These are phyloP conservation scores for Colius striatus DNA, from an alignment of 2,113 vertebrate genomes.

Conservation along the genomic window DNA sequence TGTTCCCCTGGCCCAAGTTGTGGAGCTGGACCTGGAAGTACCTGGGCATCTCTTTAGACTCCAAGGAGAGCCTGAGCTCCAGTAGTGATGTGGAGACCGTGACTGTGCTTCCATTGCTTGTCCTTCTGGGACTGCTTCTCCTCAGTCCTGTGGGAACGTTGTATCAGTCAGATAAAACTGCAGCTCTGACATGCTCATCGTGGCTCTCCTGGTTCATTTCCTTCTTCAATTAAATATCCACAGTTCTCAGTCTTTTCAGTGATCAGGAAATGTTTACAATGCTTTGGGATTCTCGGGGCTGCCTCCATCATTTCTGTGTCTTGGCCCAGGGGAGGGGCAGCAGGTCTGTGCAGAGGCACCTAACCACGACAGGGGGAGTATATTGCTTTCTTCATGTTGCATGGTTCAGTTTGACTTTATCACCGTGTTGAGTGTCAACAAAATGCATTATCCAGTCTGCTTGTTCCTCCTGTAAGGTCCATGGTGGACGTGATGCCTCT, in stretches of 20 bases:
- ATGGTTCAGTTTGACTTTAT: background rate
- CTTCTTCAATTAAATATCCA: background rate
- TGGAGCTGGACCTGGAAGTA: background rate
- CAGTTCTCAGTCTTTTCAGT: background rate
- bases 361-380: background rate
- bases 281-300: background rate
- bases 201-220: background rate
- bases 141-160: background rate
- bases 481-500: background rate
- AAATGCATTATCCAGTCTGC: background rate
- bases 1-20: background rate
- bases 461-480: background rate
- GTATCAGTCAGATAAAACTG: background rate
- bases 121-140: background rate
- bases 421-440: rapidly evolving
- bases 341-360: background rate
- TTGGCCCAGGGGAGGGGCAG: background rate
- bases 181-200: background rate
- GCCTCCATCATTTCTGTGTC: rapidly evolving
- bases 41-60: background rate
- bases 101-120: background rate
- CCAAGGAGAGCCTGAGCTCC: background rate
- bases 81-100: background rate
- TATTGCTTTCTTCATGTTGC: background rate
- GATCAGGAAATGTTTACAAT: background rate